phyloP scores from a whole-genome alignment of 1,140 invertebrate genomes.

The Lordiphosa clarofinis region DNA sequence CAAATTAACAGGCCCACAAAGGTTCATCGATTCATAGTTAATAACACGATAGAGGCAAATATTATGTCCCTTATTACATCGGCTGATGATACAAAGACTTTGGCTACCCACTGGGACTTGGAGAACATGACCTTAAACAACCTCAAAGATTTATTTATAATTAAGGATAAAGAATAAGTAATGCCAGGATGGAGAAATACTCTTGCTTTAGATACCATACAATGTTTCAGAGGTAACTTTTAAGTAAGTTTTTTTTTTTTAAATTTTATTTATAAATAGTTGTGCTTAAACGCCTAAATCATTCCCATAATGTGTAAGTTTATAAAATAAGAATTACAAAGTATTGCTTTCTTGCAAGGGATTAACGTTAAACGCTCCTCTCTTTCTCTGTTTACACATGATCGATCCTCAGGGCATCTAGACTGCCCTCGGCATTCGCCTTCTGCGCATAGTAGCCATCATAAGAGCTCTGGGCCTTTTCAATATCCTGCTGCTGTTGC shows the following conservation, averaged over 20 bases:
- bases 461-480: slow-evolving; percentile 63
- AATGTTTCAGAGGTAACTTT: too few relatives aligned
- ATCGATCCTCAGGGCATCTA: slow-evolving; percentile 55
- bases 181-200: too few relatives aligned
- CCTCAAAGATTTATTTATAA: slow-evolving; percentile 55
- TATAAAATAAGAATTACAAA: slow-evolving; percentile 9
- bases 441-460: slow-evolving; percentile 67
- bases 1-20: slow-evolving; percentile 80
- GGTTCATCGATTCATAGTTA: slow-evolving; percentile 86
- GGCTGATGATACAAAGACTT: slow-evolving; percentile 41
- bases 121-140: slow-evolving; percentile 63
- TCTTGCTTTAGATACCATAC: neutral
- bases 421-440: slow-evolving; percentile 39
- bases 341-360: slow-evolving; percentile 34
- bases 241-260: too few relatives aligned
- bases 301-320: too few relatives aligned
- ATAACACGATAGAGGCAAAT: slow-evolving; percentile 86
- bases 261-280: too few relatives aligned
- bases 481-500: slow-evolving; percentile 60
- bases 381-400: slow-evolving; percentile 38
- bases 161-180: slow-evolving; percentile 21
- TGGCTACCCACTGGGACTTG: slow-evolving; percentile 66
- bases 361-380: slow-evolving; percentile 9
- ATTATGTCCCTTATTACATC: slow-evolving; percentile 80
- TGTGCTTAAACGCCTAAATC: too few relatives aligned